Percentiles rank a stretch among this genome's conserved stretches.
Evolutionary conservation across 2,797 vertebrate genomes (phyloP).

Genomic region (Arnoldichthys spilopterus): DNA sequence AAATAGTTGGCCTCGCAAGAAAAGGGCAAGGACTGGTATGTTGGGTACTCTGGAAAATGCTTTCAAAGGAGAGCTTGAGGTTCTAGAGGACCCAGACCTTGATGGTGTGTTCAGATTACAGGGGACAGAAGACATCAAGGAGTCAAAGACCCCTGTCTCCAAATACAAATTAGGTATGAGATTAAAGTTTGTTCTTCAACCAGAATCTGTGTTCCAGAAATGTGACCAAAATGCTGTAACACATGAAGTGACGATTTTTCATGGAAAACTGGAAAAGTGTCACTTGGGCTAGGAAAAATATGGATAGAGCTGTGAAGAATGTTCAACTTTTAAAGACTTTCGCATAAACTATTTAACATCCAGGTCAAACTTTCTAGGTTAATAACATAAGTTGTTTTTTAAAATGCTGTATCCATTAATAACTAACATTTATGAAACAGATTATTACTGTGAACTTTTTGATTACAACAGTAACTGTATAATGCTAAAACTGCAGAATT

Average conservation of each 20-base stretch:
- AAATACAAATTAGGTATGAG: constrained; percentile 60
- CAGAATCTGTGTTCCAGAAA: constrained; percentile 60
- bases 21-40: constrained; percentile 76
- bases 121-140: constrained; percentile 72
- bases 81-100: constrained; percentile 84
- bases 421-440: no score
- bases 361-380: no score
- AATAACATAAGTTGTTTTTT: no score
- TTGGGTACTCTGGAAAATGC: constrained; percentile 63
- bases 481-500: no score
- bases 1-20: constrained; percentile 92
- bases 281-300: constrained; percentile 63
- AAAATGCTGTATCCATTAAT: no score
- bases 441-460: no score
- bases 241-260: constrained; percentile 54
- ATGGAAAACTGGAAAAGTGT: constrained; percentile 57
- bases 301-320: neutral
- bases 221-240: constrained; percentile 37
- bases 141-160: constrained; percentile 52
- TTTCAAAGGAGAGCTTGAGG: constrained; percentile 55
- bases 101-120: constrained; percentile 86
- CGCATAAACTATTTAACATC: no score
- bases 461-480: no score
- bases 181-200: constrained; percentile 42
- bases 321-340: neutral